phyloP scores from a whole-genome alignment of 1,140 invertebrate genomes.

The Homalodisca vitripennis region DNA sequence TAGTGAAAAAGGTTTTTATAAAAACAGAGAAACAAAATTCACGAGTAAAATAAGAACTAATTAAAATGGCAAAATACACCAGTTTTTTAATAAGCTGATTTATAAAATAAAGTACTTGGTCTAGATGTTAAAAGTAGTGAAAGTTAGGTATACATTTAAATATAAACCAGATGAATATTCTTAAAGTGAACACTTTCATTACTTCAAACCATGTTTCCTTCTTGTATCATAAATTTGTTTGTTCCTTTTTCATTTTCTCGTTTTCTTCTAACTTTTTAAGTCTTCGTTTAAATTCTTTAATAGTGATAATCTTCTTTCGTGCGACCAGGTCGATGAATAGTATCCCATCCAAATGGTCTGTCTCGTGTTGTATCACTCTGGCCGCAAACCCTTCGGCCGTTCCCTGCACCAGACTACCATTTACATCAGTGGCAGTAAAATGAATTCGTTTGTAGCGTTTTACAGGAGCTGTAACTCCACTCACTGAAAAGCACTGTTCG shows the following conservation, averaged over 20 bases:
- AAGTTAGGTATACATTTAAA: neutral
- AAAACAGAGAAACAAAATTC: no score
- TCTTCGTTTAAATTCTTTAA: neutral
- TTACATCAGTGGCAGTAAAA: neutral
- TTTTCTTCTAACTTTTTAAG: neutral
- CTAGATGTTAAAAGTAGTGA: neutral
- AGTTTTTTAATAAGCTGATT: no score
- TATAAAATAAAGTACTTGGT: no score
- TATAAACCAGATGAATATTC: neutral
- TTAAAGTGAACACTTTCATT: no score
- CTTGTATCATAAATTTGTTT: neutral
- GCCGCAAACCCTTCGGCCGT: neutral
- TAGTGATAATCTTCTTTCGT: neutral
- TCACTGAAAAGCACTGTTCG: slow-evolving; percentile 7
- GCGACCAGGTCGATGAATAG: slow-evolving; percentile 7
- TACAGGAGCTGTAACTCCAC: neutral
- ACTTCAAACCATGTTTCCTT: no score
- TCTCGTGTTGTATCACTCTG: slow-evolving; percentile 3
- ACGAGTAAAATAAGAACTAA: no score
- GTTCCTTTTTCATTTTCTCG: neutral
- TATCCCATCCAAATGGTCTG: slow-evolving; percentile 6
- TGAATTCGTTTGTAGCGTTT: neutral
- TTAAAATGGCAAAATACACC: no score
- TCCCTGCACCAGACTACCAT: neutral
- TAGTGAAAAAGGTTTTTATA: no score